Base-by-base conservation (phyloP, 2,888 invertebrate genomes). In the Homarus gammarus region DNA sequence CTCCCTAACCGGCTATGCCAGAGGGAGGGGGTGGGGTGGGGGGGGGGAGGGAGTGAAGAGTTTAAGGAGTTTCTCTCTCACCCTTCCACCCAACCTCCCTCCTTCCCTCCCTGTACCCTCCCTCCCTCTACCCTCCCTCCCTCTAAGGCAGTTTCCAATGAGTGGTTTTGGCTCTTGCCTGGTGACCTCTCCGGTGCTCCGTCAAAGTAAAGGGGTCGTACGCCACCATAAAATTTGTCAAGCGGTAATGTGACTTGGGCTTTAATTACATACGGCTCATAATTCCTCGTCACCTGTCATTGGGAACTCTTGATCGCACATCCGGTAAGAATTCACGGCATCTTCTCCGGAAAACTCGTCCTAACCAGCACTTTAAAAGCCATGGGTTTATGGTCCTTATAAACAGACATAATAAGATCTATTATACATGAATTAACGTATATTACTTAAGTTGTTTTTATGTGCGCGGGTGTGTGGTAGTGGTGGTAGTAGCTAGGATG, bases 211-310 rank as follows among this genome's bases (percentile, higher is more conserved):
- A 81, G 79, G 64, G 81, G 64, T 33, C 64, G 40, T 18, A 61
- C 36, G 64, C 81, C 81, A 81, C 81, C 81, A 81, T 81, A 81
- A 81, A 81, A 81, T 81, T 61, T 81, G 81, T 61, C 81, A 81
- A 61, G 64, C 38, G 31, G 56, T 81, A 64, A 81, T 81, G 64
- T 81, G 81, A 38, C 81, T 81, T 81, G 61, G 12, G 81, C 33
- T 61, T 61, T 81, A 81, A 81, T 81, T 81, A 81, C 64, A 56
- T 61, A 81, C 64, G 61, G 81, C 64, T 81, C 81, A 81, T 81
- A 81, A 81, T 81, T 81, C 81, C 81, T 81, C 64, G 61, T 64
- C 81, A 64, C n/a, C 61, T 81, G 81, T 81, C 81, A 81, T 64
- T 81, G 64, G 81, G n/a, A n/a, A n/a, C 22, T 36, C 38, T n/a